Base-by-base conservation (phyloP, 1,140 invertebrate species). In the Antheraea pernyi region DNA sequence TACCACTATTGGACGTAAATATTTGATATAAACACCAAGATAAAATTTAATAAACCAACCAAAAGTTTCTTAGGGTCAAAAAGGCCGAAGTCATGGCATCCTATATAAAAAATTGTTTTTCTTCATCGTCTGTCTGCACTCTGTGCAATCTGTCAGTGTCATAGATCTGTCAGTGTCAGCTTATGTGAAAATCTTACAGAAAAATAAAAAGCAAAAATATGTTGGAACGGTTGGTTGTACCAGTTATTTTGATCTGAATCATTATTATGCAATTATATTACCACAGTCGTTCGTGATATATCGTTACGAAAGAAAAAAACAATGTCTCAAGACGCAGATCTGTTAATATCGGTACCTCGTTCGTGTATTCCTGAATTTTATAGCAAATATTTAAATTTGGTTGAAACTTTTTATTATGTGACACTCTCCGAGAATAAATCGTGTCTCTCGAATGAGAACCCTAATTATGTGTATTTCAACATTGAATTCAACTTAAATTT, bases 381-480 rank as follows among this genome's bases (percentile, higher is more conserved):
- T 71, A 85, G 73, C 67, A 92, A 91, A 75, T 92, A 92, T 78
- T 79, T 85, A 11, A 91, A 91, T 83, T 84, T 92, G 78, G 86
- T 91, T 46, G 90, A 92, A 86, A 89, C 86, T 78, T 92, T 92
- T 89, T 92, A 92, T 75, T 91, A 84, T 83, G 89, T 92, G 73
- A 91, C 86, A 69, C 79, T 92, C 69, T 83, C 85, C 67, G 86
- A 92, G 78, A 89, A 82, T 76, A 90, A 88, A 82, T 81, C 76
- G 9, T 70, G 71, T 65, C 36, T 73, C 46, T 53, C 75, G 19
- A 85, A 82, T 71, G 82, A 84, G 66, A 87, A 86, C 73, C 74
- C 77, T 39, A 83, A 89, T 66, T 89, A 82, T 81, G 87, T 86
- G 79, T 82, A 80, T 72, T 91, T 91, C 70, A 82, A 89, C 73